phyloP scores from a whole-genome alignment of 2,797 vertebrate species.

The Urophycis tenuis region DNA sequence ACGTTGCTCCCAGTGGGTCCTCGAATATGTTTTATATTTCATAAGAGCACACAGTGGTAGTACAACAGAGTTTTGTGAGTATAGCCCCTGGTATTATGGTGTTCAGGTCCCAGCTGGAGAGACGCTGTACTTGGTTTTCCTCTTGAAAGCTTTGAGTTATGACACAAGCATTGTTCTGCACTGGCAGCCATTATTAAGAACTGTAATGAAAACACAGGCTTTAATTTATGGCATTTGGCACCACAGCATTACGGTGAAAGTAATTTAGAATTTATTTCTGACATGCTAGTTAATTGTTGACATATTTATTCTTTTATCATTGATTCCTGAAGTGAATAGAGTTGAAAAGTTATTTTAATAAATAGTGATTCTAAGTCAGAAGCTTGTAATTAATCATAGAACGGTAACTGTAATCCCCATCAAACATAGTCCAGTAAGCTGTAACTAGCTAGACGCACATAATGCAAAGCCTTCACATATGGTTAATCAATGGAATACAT shows the following conservation, averaged over 20 bases:
- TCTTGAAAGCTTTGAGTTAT: not conserved
- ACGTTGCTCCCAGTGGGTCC: not conserved
- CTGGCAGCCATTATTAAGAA: no score
- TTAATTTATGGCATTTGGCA: not conserved
- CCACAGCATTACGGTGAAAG: not conserved
- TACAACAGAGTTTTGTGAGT: no score
- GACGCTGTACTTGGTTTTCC: not conserved
- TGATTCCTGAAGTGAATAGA: not conserved
- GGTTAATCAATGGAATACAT: not conserved
- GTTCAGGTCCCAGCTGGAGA: not conserved
- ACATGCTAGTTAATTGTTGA: slow-evolving; percentile 26
- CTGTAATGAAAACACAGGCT: no score
- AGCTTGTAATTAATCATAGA: not conserved
- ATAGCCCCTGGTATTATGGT: not conserved
- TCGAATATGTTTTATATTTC: no score
- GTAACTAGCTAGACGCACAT: no score
- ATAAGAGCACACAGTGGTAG: no score
- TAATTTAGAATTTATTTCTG: slow-evolving; percentile 12
- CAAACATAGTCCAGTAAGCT: not conserved
- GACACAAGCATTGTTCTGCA: not conserved
- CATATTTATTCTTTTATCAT: slow-evolving; percentile 29
- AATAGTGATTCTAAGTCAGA: not conserved
- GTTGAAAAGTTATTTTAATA: not conserved
- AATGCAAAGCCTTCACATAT: no score
- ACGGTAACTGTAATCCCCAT: not conserved